Percentiles rank a stretch among this genome's conserved stretches.
phyloP scores from a whole-genome alignment of 2,113 vertebrate species.

The Microcebus ravelobensis region DNA sequence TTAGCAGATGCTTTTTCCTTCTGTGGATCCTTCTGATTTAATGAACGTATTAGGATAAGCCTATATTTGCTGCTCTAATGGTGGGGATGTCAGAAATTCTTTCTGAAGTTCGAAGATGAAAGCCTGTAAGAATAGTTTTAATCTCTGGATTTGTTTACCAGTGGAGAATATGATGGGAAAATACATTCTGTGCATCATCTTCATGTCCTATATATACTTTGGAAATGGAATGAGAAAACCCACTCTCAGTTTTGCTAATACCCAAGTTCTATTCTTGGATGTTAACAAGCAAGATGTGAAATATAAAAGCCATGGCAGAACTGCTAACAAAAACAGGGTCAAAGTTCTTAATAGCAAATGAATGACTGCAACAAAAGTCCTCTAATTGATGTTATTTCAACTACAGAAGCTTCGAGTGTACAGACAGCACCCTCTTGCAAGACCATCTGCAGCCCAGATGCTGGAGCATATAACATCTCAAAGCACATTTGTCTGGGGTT shows the following conservation, averaged over 20 bases:
- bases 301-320: not conserved
- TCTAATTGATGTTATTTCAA: not conserved
- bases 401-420: not conserved
- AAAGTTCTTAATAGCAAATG: not conserved
- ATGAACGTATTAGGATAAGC: slow-evolving; percentile 5
- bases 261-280: slow-evolving; percentile 53
- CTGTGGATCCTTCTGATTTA: slow-evolving; percentile 49
- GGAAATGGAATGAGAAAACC: slow-evolving; percentile 29
- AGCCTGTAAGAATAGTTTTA: slow-evolving; percentile 50
- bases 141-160: slow-evolving; percentile 56
- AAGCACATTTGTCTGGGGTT: not conserved
- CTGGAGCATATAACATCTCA: not conserved
- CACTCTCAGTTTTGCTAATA: slow-evolving; percentile 27
- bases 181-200: slow-evolving; percentile 8
- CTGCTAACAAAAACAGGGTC: slow-evolving; percentile 31
- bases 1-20: not conserved
- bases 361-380: not conserved
- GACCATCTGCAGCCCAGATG: not conserved
- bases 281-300: slow-evolving; percentile 37
- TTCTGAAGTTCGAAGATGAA: slow-evolving; percentile 60
- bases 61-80: slow-evolving; percentile 13
- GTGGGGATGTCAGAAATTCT: slow-evolving; percentile 28
- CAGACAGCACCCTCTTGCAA: not conserved
- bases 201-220: slow-evolving; percentile 45
- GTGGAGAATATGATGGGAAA: not conserved